phyloP scores from a whole-genome alignment of 2,113 vertebrate species.

The Gadus macrocephalus region DNA sequence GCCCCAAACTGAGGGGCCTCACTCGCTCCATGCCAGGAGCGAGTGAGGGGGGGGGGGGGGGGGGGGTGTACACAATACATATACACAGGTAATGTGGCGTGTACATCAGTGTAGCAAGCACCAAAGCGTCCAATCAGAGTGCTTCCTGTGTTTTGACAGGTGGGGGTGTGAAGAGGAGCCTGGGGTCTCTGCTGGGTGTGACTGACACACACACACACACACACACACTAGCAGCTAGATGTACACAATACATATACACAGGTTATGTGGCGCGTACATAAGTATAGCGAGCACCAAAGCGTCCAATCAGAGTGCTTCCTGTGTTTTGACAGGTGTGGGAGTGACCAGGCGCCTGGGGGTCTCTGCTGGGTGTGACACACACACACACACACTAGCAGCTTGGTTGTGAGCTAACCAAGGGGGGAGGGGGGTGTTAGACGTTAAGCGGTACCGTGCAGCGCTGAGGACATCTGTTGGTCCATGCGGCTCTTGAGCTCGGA shows the following conservation, averaged over 20 bases:
- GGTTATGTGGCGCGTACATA: constrained; percentile 10
- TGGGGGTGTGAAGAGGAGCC: constrained; percentile 24
- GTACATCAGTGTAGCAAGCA: constrained; percentile 8
- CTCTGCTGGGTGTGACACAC: constrained; percentile 2
- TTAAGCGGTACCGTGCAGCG: constrained; percentile 74
- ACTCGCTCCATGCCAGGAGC: constrained; percentile 4
- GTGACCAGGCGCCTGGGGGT: constrained; percentile 8
- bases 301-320: constrained; percentile 17
- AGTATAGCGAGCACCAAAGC: background rate
- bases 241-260: background rate
- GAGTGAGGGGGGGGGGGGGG: background rate
- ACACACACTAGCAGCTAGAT: background rate
- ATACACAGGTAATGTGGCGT: constrained; percentile 4
- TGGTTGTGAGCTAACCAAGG: background rate
- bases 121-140: background rate
- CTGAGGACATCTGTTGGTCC: constrained; percentile 82
- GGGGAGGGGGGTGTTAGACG: background rate
- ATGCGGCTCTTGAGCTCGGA: constrained; percentile 75
- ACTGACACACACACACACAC: background rate
- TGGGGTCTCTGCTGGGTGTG: constrained; percentile 4
- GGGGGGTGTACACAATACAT: background rate
- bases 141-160: constrained; percentile 57
- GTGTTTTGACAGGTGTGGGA: constrained; percentile 60
- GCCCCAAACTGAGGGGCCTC: constrained; percentile 45
- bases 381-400: background rate